Evolutionary conservation across 2,888 invertebrate genomes (phyloP).

Genomic region (Pomacea canaliculata): DNA sequence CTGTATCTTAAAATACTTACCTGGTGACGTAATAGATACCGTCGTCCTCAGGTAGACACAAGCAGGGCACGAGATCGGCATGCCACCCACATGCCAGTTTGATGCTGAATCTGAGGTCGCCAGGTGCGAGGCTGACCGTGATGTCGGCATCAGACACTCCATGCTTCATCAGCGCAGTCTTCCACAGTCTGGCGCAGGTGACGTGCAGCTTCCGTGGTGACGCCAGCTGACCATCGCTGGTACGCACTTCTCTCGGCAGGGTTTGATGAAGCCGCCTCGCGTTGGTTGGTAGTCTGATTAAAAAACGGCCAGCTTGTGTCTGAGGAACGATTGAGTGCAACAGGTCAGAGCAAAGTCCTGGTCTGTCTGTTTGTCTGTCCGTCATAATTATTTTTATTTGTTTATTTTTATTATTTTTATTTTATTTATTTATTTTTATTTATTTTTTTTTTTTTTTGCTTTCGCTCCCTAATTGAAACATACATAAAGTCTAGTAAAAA

Average conservation of each 20-base stretch:
- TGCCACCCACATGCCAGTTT: conserved; percentile 20
- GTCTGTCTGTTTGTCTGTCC: too few species aligned
- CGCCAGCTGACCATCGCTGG: conserved; percentile 49
- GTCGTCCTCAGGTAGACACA: neutral
- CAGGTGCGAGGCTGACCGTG: neutral
- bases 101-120: conserved; percentile 4
- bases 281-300: neutral
- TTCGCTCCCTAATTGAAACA: too few species aligned
- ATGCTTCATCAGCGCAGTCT: conserved; percentile 39
- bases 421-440: too few species aligned
- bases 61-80: conserved; percentile 27
- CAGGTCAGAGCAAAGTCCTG: too few species aligned
- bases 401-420: too few species aligned
- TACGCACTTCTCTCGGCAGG: conserved; percentile 32
- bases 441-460: too few species aligned
- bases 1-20: neutral
- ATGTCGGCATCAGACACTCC: conserved; percentile 12
- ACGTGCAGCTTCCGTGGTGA: conserved; percentile 50
- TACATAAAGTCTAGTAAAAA: too few species aligned
- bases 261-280: neutral
- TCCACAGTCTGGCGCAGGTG: conserved; percentile 44
- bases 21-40: conserved; percentile 17
- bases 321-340: neutral
- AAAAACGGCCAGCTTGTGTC: neutral
- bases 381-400: too few species aligned